These are phyloP conservation scores for Nematostella vectensis DNA, from an alignment of 92 coral and sea anemone genomes.

Conservation along the genomic window DNA sequence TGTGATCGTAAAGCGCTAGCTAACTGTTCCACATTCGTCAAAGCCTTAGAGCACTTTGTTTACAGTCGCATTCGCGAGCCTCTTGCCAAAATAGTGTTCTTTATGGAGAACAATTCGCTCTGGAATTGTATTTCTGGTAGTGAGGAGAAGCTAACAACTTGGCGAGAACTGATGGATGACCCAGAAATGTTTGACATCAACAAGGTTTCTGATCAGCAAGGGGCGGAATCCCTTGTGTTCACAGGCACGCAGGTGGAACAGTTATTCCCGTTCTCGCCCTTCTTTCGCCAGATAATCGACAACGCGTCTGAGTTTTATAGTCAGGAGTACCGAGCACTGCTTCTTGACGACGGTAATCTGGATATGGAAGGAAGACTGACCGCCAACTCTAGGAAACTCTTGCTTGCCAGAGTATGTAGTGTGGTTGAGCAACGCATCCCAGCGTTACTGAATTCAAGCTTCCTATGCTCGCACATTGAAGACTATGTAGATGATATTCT, in stretches of 20 bases:
- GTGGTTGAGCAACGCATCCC: conserved; percentile 51
- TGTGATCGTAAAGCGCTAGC: conserved; percentile 74
- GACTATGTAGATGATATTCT: conserved; percentile 73
- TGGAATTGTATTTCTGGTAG: conserved; percentile 43
- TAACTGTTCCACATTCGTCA: conserved; percentile 71
- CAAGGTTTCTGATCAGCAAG: conserved; percentile 68
- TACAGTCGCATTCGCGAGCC: conserved; percentile 71
- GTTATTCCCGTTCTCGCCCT: conserved; percentile 54
- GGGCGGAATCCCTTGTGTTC: conserved; percentile 64
- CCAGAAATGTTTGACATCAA: conserved; percentile 36
- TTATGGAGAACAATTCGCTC: conserved; percentile 80
- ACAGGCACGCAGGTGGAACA: conserved; percentile 32
- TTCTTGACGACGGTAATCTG: conserved; percentile 45
- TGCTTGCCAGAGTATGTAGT: conserved; percentile 36
- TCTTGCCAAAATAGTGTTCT: conserved; percentile 67
- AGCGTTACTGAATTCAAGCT: conserved; percentile 35
- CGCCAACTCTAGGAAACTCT: conserved; percentile 15
- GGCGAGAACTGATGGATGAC: conserved; percentile 39
- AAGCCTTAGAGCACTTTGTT: conserved; percentile 72
- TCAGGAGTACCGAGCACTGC: conserved; percentile 57
- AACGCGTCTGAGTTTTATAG: conserved; percentile 46
- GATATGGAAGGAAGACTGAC: conserved; percentile 54
- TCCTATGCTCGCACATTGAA: conserved; percentile 20
- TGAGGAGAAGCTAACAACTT: conserved; percentile 32
- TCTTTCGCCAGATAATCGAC: conserved; percentile 62